These are phyloP conservation scores for Eupithecia subfuscata DNA, from an alignment of 2,888 invertebrate genomes.

Conservation along the genomic window DNA sequence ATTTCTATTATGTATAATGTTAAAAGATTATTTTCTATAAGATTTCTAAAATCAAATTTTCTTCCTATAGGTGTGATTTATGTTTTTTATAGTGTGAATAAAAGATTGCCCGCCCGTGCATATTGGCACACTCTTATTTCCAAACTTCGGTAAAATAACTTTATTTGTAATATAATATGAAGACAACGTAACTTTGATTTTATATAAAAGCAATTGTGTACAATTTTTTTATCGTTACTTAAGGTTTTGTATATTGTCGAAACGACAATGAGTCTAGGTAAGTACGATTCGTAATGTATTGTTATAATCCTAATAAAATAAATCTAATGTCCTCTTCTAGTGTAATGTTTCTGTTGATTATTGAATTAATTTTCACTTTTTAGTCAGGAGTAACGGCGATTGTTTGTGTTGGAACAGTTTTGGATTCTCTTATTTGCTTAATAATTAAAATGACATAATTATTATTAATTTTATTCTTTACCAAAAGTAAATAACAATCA, in stretches of 20 bases:
- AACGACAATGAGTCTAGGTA: slow-evolving; percentile 55
- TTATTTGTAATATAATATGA: background rate
- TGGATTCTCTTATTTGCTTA: background rate
- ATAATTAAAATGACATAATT: background rate
- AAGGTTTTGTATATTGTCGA: slow-evolving; percentile 49
- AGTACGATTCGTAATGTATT: slow-evolving; percentile 57
- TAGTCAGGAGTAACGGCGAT: slow-evolving; percentile 79
- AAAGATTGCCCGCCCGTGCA: background rate
- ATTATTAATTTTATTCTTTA: background rate
- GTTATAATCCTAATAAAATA: slow-evolving; percentile 32
- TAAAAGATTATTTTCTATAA: background rate
- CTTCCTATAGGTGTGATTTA: background rate
- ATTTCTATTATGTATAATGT: background rate
- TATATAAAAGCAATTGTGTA: slow-evolving; percentile 8
- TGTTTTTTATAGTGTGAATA: background rate
- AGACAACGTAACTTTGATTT: slow-evolving; percentile 3
- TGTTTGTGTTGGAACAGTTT: slow-evolving; percentile 52
- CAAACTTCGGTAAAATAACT: slow-evolving; percentile 12
- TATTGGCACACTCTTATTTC: background rate
- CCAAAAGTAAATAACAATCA: no score
- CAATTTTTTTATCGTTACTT: slow-evolving; percentile 5
- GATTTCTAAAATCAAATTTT: background rate
- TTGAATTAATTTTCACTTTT: slow-evolving; percentile 73
- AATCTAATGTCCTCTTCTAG: slow-evolving; percentile 69
- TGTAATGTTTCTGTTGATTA: slow-evolving; percentile 67